A percentile compares a stretch with the other conserved stretches of the same genome.
These are phyloP conservation scores for Edolisoma coerulescens DNA, from an alignment of 2,113 vertebrate species.

Conservation along the genomic window DNA sequence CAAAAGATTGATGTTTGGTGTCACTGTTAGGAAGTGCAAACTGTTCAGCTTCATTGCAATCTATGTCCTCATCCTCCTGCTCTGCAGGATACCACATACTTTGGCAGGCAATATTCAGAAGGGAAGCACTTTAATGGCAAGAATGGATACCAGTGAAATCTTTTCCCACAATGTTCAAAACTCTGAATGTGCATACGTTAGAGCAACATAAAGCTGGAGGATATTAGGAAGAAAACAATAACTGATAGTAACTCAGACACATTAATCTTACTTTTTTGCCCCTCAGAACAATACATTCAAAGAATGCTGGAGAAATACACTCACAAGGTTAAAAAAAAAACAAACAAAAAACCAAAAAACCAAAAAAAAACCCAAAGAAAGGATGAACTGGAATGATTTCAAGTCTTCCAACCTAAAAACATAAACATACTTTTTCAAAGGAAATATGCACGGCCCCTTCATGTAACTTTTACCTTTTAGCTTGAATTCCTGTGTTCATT, in stretches of 20 bases:
- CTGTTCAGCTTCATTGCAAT: conserved; percentile 86
- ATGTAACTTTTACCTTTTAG: background rate
- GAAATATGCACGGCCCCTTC: background rate
- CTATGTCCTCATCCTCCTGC: conserved; percentile 83
- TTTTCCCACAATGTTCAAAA: conserved; percentile 75
- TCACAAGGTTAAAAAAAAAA: background rate
- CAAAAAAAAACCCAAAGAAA: too few relatives aligned
- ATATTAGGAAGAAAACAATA: conserved; percentile 40
- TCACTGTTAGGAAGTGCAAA: conserved; percentile 89
- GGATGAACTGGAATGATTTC: background rate
- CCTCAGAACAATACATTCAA: background rate
- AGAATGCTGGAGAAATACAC: background rate
- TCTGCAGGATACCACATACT: conserved; percentile 87
- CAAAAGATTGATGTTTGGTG: conserved; percentile 91
- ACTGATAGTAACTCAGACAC: background rate
- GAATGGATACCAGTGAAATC: conserved; percentile 81
- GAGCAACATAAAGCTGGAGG: conserved; percentile 28
- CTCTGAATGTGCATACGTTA: conserved; percentile 52
- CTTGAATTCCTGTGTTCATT: background rate
- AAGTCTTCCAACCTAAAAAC: background rate
- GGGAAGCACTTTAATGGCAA: conserved; percentile 85
- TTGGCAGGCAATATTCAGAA: conserved; percentile 84
- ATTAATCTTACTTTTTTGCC: background rate
- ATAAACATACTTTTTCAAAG: background rate
- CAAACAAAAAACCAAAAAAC: too few relatives aligned